These are phyloP conservation scores for Hiodon alosoides DNA, from an alignment of 2,113 vertebrate genomes.

Conservation along the genomic window DNA sequence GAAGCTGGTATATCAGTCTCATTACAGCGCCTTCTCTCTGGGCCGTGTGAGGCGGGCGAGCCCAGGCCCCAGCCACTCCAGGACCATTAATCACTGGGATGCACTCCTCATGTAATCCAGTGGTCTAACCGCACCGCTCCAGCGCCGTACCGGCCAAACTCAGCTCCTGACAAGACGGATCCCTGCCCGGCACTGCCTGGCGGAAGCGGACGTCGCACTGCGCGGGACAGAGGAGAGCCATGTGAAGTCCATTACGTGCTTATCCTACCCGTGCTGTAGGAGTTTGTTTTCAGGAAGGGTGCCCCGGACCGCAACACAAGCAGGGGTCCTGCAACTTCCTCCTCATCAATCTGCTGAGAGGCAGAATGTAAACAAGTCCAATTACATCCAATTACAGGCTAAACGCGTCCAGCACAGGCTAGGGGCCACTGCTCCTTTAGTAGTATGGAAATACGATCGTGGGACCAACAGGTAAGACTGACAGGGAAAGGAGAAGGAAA, in stretches of 20 bases:
- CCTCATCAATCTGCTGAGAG: conserved; percentile 10
- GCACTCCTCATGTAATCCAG: too few species aligned
- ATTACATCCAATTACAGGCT: neutral
- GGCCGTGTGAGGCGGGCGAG: too few species aligned
- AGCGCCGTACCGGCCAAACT: too few species aligned
- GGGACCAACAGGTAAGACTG: neutral
- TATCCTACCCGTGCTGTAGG: neutral
- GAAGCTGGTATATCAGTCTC: too few species aligned
- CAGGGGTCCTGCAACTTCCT: neutral
- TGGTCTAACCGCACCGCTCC: too few species aligned
- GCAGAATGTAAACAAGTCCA: neutral
- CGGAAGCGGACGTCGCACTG: too few species aligned
- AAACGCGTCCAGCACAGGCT: neutral
- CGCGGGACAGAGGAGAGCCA: neutral
- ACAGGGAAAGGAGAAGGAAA: neutral
- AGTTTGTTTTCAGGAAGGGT: conserved; percentile 8
- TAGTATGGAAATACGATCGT: neutral
- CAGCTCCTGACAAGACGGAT: too few species aligned
- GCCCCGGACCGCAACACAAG: neutral
- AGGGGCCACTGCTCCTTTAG: too few species aligned
- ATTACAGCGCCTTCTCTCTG: too few species aligned
- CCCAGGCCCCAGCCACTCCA: too few species aligned
- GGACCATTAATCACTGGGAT: too few species aligned
- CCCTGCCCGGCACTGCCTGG: too few species aligned
- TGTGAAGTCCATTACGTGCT: neutral